Evolutionary conservation across 2,797 vertebrate genomes (phyloP), one percentile per base, ranked within the genome.

Genomic region (Chloroceryle amazona): DNA sequence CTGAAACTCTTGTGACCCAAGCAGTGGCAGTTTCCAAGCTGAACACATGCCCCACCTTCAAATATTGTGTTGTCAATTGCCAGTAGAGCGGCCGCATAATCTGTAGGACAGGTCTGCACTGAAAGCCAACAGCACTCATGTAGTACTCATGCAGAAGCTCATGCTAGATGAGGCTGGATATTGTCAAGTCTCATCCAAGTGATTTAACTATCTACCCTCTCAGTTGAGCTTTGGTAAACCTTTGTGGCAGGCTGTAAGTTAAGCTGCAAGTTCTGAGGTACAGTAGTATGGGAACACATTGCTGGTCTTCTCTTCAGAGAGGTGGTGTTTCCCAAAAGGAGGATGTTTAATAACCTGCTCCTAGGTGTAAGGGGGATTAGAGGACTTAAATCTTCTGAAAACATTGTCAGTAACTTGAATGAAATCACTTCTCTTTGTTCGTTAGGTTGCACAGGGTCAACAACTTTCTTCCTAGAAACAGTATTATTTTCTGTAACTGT

Each of bases 11-110:
- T 79, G 46, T 84, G 82, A 55, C 21, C 17, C 47, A 52, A 52
- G n/a, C 6, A 68, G n/a, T 42, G 44, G 33, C 8, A 70, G 11
- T 66, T 81, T 86, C 72, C 42, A 81, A 90, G 73, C 47, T 39
- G 78, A 73, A 60, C 41, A 33, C 2, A 5, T 66, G 28, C 20
- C 73, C 39, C 23, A 3, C 12, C 13, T 26, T 61, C 47, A 55
- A 44, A 79, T 23, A 33, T 6, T 65, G 58, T 39, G 19, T 3
- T 35, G n/a, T 35, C 49, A 74, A 1, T 39, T 80, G 44, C 60
- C 54, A 71, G 37, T 7, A 54, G 44, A 0, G 5, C 9, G 13
- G 58, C 17, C 42, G 25, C 11, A 7, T 5, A 55, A 42, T 0
- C 0, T 21, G 9, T 13, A 51, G 35, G 51, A 66, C 42, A 70